Evolutionary conservation across 2,888 invertebrate species (phyloP), one percentile per base, ranked within the genome.

Genomic region (Psylliodes chrysocephalus): DNA sequence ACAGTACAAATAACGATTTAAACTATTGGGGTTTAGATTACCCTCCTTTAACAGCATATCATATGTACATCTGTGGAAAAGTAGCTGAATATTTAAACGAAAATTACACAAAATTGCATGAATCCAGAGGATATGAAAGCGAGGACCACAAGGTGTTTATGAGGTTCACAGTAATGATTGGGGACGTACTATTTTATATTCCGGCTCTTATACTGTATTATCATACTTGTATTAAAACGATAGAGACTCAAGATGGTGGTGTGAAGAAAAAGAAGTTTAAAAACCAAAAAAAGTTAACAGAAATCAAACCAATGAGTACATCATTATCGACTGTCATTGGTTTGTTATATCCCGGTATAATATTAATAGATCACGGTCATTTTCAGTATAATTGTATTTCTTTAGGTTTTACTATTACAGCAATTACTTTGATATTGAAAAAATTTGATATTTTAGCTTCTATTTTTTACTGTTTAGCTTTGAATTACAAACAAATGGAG

Each of bases 401-500:
- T 0, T 85, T 99, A 62, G 99, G 97, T 0, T 84, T 99, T 1
- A 89, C 92, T 68, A 81, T 95, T 1, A 86, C 89, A 78, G 91
- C 96, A 3, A 87, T 93, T 5, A 85, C 89, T 28, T 88, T 87
- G 61, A 79, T 93, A 14, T 80, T 88, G 7, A 82, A 84, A 55
- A 85, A 89, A 67, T 84, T 84, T 64, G 83, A 92, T 70, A 80
- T 88, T 17, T 74, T 90, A 0, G 91, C 91, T 0, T 89, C 96
- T 0, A 80, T 93, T 63, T 85, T 91, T 44, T 99, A 97, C 83
- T 90, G 91, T 49, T 82, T 94, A 18, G 94, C 98, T 0, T 81
- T 99, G 33, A 98, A 96, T 83, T 99, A 98, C 83, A 99, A 99
- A 79, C 99, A 99, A 85, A 99, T 99, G 98, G 96, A 97, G 79